Base-by-base conservation (phyloP, 92 coral and sea anemone genomes). In the Ricordea florida region DNA sequence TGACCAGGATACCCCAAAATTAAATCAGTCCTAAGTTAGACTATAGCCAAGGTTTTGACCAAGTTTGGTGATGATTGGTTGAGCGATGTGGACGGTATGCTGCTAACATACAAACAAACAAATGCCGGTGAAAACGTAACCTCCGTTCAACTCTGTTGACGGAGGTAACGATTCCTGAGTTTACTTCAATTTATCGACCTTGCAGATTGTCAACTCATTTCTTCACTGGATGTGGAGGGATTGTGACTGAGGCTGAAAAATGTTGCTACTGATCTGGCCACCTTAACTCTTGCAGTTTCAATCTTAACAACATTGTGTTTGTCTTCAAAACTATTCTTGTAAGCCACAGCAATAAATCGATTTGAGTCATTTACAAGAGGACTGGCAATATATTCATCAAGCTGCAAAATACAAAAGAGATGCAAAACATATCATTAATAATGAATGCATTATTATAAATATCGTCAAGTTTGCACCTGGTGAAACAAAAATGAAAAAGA, bases 361-460 rank as follows among this genome's bases (percentile, higher is more conserved):
- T 87, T 78, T 55, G 77, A 62, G 45, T 73, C 78, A 43, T 90
- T 87, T 48, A 87, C 96, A 21, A 82, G 45, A 8, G 96, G 92
- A 43, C 92, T 86, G 37, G 67, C 72, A 7, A 90, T 83, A 55
- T 71, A 90, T 31, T 86, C 92, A 37, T 90, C 92, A 32, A 90
- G 36, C 96, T 90, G 57, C 14, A 85, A 83, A 21, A 33, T 10
- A 51, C 8, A 14, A 20, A 2, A 7, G 35, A 11, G 32, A 14
- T 13, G 43, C 13, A 5, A 32, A 17, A 48, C 6, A 26, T 30
- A 44, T 4, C 26, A 9, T 13, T 3, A 11, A 11, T 0, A 32
- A 21, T 4, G 18, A 2, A 8, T 11, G 27, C 46, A 10, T 62
- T 15, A 17, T 31, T n/a, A 62, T 29, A 22, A 6, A 1, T 40